Conservation (phyloP, 35 echinoderm and acorn worm genomes). For the Hemicentrotus pulcherrimus region DNA sequence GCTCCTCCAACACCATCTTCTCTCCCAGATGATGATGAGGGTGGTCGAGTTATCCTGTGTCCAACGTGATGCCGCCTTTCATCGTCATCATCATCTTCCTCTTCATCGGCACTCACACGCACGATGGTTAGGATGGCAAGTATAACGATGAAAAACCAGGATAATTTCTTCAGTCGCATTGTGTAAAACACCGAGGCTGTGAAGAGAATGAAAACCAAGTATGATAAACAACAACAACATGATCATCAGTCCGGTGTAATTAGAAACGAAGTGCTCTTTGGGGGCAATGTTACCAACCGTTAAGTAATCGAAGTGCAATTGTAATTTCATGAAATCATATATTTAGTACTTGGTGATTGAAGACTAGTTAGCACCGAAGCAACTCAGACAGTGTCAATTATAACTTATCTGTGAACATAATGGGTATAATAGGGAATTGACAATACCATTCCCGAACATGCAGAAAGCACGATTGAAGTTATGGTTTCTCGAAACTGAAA, state of each 20-base stretch:
- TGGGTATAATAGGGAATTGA: too few species aligned
- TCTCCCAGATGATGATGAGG: not conserved
- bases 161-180: not conserved
- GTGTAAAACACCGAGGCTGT: not conserved
- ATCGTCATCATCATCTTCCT: conserved; percentile 3
- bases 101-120: conserved; percentile 5
- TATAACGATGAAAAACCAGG: not conserved
- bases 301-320: too few species aligned
- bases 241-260: not conserved
- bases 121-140: not conserved
- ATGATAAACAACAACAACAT: not conserved
- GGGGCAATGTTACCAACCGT: too few species aligned
- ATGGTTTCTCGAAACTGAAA: too few species aligned
- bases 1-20: not conserved
- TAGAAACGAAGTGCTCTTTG: not conserved
- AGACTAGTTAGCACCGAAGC: too few species aligned
- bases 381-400: too few species aligned
- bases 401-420: too few species aligned
- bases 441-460: too few species aligned
- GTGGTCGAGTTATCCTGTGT: conserved; percentile 5
- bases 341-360: too few species aligned
- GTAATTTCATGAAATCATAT: too few species aligned
- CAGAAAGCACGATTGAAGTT: too few species aligned
- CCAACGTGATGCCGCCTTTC: not conserved
- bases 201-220: not conserved